These are phyloP conservation scores for Meiosimyza platycephala DNA, from an alignment of 2,888 invertebrate genomes.

Conservation along the genomic window DNA sequence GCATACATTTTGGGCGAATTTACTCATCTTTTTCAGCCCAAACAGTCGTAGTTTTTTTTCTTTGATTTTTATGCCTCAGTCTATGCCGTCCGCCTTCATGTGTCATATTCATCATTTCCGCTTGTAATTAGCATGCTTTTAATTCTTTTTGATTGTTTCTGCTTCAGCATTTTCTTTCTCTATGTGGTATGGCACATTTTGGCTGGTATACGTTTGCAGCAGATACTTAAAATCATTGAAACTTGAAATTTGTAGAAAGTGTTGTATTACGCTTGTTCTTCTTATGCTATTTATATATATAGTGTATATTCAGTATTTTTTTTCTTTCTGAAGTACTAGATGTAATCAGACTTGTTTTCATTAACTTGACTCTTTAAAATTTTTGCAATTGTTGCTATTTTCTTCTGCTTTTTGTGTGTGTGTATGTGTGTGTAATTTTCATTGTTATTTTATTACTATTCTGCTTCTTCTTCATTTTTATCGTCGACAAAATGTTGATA, in stretches of 20 bases:
- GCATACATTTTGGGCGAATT: too few relatives aligned
- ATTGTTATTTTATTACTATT: conserved; percentile 18
- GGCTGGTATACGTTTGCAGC: too few relatives aligned
- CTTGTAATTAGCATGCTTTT: conserved; percentile 23
- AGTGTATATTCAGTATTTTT: neutral
- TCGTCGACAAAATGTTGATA: conserved; percentile 45
- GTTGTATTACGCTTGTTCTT: conserved; percentile 2
- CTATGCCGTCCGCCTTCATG: too few relatives aligned
- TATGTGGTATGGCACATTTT: too few relatives aligned
- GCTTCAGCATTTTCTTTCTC: neutral
- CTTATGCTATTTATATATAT: conserved; percentile 4
- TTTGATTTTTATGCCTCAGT: too few relatives aligned
- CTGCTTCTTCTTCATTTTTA: conserved; percentile 28
- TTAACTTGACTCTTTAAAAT: conserved; percentile 29
- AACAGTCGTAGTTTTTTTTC: too few relatives aligned
- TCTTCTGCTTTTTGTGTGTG: neutral
- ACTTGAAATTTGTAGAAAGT: conserved; percentile 21
- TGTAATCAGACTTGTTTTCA: conserved; percentile 22
- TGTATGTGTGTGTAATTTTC: neutral
- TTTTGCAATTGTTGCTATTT: conserved; percentile 19
- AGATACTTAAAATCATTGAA: too few relatives aligned
- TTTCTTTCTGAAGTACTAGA: conserved; percentile 1
- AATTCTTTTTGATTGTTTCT: conserved; percentile 9
- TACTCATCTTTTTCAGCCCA: too few relatives aligned
- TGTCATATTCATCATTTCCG: conserved; percentile 16